Evolutionary conservation across 2,113 vertebrate genomes (phyloP).

Genomic region (Bagarius yarrelli): DNA sequence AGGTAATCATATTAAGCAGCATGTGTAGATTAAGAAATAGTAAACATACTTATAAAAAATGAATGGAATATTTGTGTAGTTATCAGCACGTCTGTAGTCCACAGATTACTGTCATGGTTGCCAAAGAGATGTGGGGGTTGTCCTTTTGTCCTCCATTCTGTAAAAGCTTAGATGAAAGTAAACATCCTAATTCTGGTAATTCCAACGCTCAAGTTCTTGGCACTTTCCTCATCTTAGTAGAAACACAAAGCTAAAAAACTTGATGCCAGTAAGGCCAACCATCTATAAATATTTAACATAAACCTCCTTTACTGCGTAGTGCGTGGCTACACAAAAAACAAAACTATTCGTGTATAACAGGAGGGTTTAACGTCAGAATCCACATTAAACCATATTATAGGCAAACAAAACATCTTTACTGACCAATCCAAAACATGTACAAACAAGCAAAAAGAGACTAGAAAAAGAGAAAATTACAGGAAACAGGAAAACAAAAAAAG

Average conservation of each 20-base stretch:
- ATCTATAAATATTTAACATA: background rate
- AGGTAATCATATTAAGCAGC: background rate
- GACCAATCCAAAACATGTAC: background rate
- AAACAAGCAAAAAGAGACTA: slow-evolving; percentile 15
- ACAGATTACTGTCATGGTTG: slow-evolving; percentile 2
- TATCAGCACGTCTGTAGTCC: background rate
- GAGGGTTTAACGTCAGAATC: background rate
- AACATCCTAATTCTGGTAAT: slow-evolving; percentile 28
- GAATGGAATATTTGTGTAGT: background rate
- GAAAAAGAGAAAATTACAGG: background rate
- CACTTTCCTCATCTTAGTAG: slow-evolving; percentile 13
- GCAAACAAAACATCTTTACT: background rate
- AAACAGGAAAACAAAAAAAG: background rate
- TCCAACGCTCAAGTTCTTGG: slow-evolving; percentile 21
- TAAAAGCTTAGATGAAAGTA: slow-evolving; percentile 36
- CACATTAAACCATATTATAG: background rate
- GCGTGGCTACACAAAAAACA: background rate
- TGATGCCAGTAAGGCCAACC: background rate
- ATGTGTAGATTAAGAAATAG: background rate
- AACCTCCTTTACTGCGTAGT: background rate
- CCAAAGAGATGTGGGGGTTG: background rate
- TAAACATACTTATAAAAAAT: background rate
- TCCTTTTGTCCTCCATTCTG: slow-evolving; percentile 9
- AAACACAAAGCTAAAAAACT: slow-evolving; percentile 15
- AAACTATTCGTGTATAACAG: background rate